These are phyloP conservation scores for Lethocerus indicus DNA, from an alignment of 1,140 invertebrate species.

Conservation along the genomic window DNA sequence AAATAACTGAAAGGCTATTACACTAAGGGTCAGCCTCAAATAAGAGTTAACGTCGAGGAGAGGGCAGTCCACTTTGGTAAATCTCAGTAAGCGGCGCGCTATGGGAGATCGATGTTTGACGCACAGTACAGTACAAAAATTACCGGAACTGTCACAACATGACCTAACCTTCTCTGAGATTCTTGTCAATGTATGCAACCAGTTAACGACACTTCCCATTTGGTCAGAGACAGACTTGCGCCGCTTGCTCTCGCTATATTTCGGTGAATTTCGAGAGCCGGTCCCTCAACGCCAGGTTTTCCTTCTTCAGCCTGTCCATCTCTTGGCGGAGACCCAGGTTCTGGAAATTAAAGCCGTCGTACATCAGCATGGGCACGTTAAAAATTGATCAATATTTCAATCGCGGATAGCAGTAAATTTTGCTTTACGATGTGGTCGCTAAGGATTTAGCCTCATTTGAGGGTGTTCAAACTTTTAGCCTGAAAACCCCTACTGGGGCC, in stretches of 20 bases:
- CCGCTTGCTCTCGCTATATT: constrained; percentile 13
- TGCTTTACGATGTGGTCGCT: too few species aligned
- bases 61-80: constrained; percentile 8
- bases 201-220: not conserved
- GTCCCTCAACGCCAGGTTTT: constrained; percentile 73
- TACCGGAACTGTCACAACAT: not conserved
- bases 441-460: too few species aligned
- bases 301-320: constrained; percentile 74
- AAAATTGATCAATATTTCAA: too few species aligned
- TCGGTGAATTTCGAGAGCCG: constrained; percentile 63
- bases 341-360: constrained; percentile 40
- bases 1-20: too few species aligned
- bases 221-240: constrained; percentile 4
- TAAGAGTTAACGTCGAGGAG: too few species aligned
- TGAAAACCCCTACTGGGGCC: too few species aligned
- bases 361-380: too few species aligned
- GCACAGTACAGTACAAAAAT: not conserved
- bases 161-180: constrained; percentile 5
- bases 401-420: too few species aligned
- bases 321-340: constrained; percentile 72
- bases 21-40: too few species aligned
- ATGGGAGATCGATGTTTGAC: constrained; percentile 2
- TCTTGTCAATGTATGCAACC: constrained; percentile 1
- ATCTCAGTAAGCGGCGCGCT: constrained; percentile 3
- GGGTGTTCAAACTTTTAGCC: too few species aligned